A percentile compares a stretch with the other conserved stretches of the same genome.
Evolutionary conservation across 1,140 invertebrate species (phyloP).

Genomic region (Acromyrmex heyeri): DNA sequence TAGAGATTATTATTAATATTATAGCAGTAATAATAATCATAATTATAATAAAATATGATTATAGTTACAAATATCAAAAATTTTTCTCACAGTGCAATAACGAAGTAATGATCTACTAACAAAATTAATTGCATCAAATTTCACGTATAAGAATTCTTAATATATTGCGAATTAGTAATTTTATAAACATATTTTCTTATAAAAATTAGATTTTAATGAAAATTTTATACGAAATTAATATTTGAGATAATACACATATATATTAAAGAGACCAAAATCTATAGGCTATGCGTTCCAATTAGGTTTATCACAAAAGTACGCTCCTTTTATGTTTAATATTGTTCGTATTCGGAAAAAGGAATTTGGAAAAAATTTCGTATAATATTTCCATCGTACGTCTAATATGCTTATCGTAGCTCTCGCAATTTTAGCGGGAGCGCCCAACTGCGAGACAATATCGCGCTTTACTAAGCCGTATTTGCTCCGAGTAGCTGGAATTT

Average conservation of each 20-base stretch:
- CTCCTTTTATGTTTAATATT: neutral
- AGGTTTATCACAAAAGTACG: neutral
- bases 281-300: neutral
- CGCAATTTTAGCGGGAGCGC: neutral
- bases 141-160: neutral
- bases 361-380: neutral
- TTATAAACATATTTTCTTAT: neutral
- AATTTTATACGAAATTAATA: neutral
- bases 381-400: neutral
- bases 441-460: slow-evolving; percentile 8
- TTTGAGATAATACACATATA: neutral
- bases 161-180: neutral
- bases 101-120: neutral
- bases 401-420: neutral
- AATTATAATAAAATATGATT: no score
- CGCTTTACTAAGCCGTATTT: neutral
- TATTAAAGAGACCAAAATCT: neutral
- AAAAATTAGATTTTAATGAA: neutral
- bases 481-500: slow-evolving; percentile 18
- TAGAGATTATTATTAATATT: no score
- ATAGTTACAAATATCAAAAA: no score
- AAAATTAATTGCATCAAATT: neutral
- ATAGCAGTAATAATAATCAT: no score
- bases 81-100: neutral
- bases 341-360: neutral